Evolutionary conservation across 2,113 vertebrate species (phyloP), one percentile per base, ranked within the genome.

Genomic region (Psittacus erithacus): DNA sequence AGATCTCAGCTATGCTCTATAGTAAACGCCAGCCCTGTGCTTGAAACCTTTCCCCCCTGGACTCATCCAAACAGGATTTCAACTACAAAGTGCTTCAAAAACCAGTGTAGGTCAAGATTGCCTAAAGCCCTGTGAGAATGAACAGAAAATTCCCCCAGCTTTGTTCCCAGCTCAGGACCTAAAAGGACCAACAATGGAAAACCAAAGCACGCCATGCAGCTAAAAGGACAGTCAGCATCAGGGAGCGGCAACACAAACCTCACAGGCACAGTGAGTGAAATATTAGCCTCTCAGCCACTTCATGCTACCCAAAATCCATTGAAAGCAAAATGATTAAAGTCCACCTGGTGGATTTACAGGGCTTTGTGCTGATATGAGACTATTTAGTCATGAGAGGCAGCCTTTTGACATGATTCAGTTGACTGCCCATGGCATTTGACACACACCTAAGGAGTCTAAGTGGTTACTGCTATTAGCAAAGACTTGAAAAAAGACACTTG

Each of bases 401-500:
- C 85, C 92, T 93, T 97, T 95, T 91, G 92, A 95, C 93, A 93
- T 90, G 93, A 94, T 96, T 90, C 92, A 95, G 76, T 93, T 93
- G 87, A 96, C 79, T 92, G 94, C 91, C 95, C 82, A 24, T 93
- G 92, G 92, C 95, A 97, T 96, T 95, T 96, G 96, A 97, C 95
- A 93, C 76, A 92, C 84, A 96, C 90, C 94, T 97, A 97, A 94
- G 90, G 86, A 95, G 84, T 75, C 81, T 97, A 97, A 97, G 95
- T 97, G 96, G 95, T 95, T 95, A 69, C 95, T 94, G 96, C 96
- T 97, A 96, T 97, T 97, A 97, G 96, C 94, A 96, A 96, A 96
- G 96, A 95, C 95, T 96, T 98, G 95, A 93, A 97, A 97, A 97
- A 94, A 94, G 92, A 95, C 92, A 90, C 96, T 96, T 97, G 96